Conservation (phyloP, 92 coral and sea anemone genomes). For the Actinernus sp. region DNA sequence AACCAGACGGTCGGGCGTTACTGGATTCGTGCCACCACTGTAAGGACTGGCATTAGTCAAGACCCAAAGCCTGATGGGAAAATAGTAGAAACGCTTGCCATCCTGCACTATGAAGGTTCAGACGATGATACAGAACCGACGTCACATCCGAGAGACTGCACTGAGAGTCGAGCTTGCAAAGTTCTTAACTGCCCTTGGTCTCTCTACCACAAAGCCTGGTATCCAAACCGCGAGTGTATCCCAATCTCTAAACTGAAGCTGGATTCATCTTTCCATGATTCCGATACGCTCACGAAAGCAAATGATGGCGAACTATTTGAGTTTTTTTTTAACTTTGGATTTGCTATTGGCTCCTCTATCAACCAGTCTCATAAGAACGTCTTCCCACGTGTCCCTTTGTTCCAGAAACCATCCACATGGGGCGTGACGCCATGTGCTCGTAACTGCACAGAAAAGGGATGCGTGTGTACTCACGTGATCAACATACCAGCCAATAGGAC, state of each 20-base stretch:
- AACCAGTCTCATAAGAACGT: slow-evolving; percentile 36
- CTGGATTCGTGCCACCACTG: slow-evolving; percentile 75
- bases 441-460: slow-evolving; percentile 47
- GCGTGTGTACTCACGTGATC: slow-evolving; percentile 66
- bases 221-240: slow-evolving; percentile 39
- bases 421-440: slow-evolving; percentile 56
- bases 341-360: slow-evolving; percentile 53
- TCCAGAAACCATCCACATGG: slow-evolving; percentile 78
- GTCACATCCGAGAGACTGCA: slow-evolving; percentile 35
- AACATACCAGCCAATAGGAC: slow-evolving; percentile 47
- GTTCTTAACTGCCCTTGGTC: slow-evolving; percentile 62
- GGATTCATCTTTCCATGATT: slow-evolving; percentile 34
- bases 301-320: slow-evolving; percentile 53
- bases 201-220: slow-evolving; percentile 3
- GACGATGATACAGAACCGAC: slow-evolving; percentile 26
- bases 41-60: slow-evolving; percentile 37
- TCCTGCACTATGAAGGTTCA: slow-evolving; percentile 44
- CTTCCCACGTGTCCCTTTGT: slow-evolving; percentile 64
- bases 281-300: slow-evolving; percentile 1
- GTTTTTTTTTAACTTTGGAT: slow-evolving; percentile 56
- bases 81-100: slow-evolving; percentile 56
- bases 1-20: slow-evolving; percentile 22
- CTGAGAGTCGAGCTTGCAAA: slow-evolving; percentile 32
- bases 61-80: slow-evolving; percentile 48
- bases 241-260: slow-evolving; percentile 39